Evolutionary conservation across 2,113 vertebrate species (phyloP), one percentile per base, ranked within the genome.

Genomic region (Sebastes schlegelii): DNA sequence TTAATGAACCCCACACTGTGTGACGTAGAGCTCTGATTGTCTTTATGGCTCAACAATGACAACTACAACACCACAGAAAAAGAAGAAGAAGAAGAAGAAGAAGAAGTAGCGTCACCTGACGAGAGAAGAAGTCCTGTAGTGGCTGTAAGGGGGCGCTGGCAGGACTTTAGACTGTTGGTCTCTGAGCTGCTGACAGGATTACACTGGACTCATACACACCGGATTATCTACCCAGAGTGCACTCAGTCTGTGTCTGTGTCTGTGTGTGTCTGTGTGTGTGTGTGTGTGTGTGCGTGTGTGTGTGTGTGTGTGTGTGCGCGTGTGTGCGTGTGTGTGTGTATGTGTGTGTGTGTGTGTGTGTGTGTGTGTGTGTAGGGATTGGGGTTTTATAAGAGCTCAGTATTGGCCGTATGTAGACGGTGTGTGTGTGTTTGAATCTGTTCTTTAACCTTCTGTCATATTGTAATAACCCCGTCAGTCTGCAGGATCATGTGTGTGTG

Each of bases 381-480:
- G 21, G 5, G 51, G 5, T 52, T 64, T 63, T 51, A 54, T 52
- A 45, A 67, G 8, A 52, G 58, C 63, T 57, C 48, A 70, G 42
- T 75, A 84, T 79, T 84, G 76, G 70, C 64, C 4, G 42, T 26
- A 79, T 84, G 73, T 49, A 6, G 14, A 73, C 4, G 8, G 68
- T 57, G 34, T 63, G 58, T 52, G 14, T 69, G 26, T 26, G 26
- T 26, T 26, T 26, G 26, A 2, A 26, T 26, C 26, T 26, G 26
- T 26, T 26, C 14, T 55, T 55, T 55, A n/a, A 21, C 54, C 54
- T n/a, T 55, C 17, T 55, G 54, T 55, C 54, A 55, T n/a, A 19
- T 55, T 55, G 54, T 55, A 55, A 55, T 55, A 55, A 55, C 8
- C n/a, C 8, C 60, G 16, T 45, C 4, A 7, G 19, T 72, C 57